Base-by-base conservation (phyloP, 2,113 vertebrate species). In the Pelvicachromis taeniatus region DNA sequence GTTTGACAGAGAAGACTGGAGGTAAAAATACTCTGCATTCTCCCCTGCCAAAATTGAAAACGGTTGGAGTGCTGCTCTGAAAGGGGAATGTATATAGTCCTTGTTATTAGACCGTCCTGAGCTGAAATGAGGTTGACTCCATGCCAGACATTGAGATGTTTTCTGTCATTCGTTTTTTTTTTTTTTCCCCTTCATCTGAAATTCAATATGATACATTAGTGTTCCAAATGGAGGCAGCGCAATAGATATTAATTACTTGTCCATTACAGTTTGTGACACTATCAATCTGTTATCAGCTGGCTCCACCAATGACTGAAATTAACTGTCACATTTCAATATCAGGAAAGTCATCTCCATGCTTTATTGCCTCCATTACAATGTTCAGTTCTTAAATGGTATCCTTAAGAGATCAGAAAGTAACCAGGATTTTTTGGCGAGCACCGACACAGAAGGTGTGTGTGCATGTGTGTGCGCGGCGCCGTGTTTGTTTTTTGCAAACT, bases 241-340 rank as follows among this genome's bases (percentile, higher is more conserved):
- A 68, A 91, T 92, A 58, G 81, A 94, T 94, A 94, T 93, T 94
- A 94, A 96, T 95, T 94, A 91, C 87, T 91, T 92, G 94, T 93
- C 92, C 88, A 89, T 95, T 93, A 90, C 78, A 42, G 80, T 93
- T 90, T 93, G 87, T 87, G 91, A 91, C 93, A 93, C 88, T 85
- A 93, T 95, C 93, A 94, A 92, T 94, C 94, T 95, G 93, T 90
- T 92, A 91, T 93, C 92, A 92, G 90, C 85, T 84, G 78, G 81
- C 91, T 89, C 78, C 87, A 83, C 85, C 88, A 90, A 75, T 92
- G 88, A 91, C 84, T 94, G 84, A 90, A 95, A 96, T 95, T 83
- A 96, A 85, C 93, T 92, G 93, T 95, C 95, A 93, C 91, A 87
- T 88, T 85, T 92, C 90, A 88, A 82, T 88, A 93, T 91, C 92